Evolutionary conservation across 1,140 invertebrate species (phyloP), one percentile per base, ranked within the genome.

Genomic region (Nasonia longicornis): DNA sequence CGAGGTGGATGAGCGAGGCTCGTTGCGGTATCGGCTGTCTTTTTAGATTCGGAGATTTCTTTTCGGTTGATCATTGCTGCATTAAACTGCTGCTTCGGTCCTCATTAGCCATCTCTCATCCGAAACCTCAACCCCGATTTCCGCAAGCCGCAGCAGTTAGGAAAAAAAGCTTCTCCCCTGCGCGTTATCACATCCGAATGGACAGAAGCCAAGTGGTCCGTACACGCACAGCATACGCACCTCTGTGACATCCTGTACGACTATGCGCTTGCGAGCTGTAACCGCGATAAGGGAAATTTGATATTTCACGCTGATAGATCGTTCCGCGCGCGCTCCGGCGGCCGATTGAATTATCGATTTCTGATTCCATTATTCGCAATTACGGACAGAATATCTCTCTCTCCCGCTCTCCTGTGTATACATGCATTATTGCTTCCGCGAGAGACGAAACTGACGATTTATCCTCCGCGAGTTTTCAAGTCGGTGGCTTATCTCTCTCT

Each of bases 101-200:
- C 1, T n/a, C 16, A 7, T n/a, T 58, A 6, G 20, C 6, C 0
- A 20, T 20, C 20, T 20, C 20, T 58, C 16, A 14, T 20, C 16
- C 52, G n/a, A 58, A 58, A 42, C 38, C 38, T 42, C 38, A 42
- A 42, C 38, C 31, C 31, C 31, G 4, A 35, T 35, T 35, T 35
- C 31, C 38, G 8, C 38, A 42, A 42, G 38, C 38, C 38, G 7
- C 7, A 10, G 38, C 10, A 42, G 6, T 7, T 42, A 4, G 38
- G 38, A 42, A 8, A 58, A 58, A 58, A 20, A 7, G 3, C 4
- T 3, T 52, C 14, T 20, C 16, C 6, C 20, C 20, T 1, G 16
- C 78, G 82, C 45, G 52, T 58, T 73, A 76, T 81, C 81, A 72
- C 74, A 84, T 84, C 85, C 76, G 84, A 86, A 79, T 84, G 82